Evolutionary conservation across 1,140 invertebrate species (phyloP), one percentile per base, ranked within the genome.

Genomic region (Drosophila santomea): DNA sequence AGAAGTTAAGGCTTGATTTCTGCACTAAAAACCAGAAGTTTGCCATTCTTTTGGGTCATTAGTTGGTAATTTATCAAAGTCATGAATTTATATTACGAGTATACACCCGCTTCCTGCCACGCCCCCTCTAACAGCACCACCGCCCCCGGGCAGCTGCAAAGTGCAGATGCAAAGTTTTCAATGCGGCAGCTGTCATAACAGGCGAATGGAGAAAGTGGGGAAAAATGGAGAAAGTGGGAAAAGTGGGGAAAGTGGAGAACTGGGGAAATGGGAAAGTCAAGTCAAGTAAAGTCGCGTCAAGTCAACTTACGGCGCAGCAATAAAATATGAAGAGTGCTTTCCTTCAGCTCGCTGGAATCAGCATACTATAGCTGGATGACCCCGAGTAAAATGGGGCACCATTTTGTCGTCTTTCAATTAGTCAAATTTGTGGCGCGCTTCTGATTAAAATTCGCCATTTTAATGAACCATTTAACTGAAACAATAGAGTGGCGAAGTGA

Each of bases 31-130:
- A 76, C 57, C 79, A 84, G 78, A 90, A 90, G 80, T 82, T 84
- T 68, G 56, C 71, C 78, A 83, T 88, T 90, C 75, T 81, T 81
- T 79, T 74, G 56, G 78, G 66, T 81, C 85, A 90, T 90, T 90
- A 90, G 80, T 72, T 85, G 68, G 61, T 79, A 90, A 82, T 90
- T 89, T 90, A 90, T 90, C 85, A 90, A 90, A 85, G 85, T 90
- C 85, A 79, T 83, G 80, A 88, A 88, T 80, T 73, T 74, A 81
- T 67, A 81, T 78, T 66, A n/a, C n/a, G n/a, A n/a, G n/a, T n/a
- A 71, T 63, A 61, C 43, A 48, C 45, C 20, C 44, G 20, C 47
- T 45, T 52, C 41, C 38, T 7, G 32, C 50, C 54, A 28, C 23
- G n/a, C 47, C 39, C 14, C 8, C 20, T 2, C 14, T 5, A 2